These are phyloP conservation scores for Staurois parvus DNA, from an alignment of 2,797 vertebrate species.

Conservation along the genomic window DNA sequence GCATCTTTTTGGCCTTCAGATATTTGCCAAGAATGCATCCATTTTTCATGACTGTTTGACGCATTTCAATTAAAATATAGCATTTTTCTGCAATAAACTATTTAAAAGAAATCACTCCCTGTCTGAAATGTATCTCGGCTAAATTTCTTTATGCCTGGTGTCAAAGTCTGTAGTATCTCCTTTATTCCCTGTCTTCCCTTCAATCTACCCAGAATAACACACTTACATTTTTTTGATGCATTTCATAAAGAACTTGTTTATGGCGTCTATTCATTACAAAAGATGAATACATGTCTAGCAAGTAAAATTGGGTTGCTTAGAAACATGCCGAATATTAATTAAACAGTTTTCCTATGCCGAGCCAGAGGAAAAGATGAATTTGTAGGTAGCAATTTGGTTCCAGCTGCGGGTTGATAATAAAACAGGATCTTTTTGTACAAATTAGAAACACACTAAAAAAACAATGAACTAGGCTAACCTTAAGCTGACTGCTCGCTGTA, in stretches of 20 bases:
- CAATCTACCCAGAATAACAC: conserved; percentile 11
- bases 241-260: conserved; percentile 51
- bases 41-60: neutral
- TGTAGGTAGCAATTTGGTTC: conserved; percentile 58
- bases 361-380: conserved; percentile 53
- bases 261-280: conserved; percentile 49
- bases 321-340: conserved; percentile 60
- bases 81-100: neutral
- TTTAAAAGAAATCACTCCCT: neutral
- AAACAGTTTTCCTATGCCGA: conserved; percentile 51
- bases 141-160: neutral
- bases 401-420: conserved; percentile 56
- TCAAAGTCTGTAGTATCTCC: conserved; percentile 3
- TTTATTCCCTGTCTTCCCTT: conserved; percentile 8
- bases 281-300: conserved; percentile 48
- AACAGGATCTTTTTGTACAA: conserved; percentile 22
- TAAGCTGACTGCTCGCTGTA: neutral
- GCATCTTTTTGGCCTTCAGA: neutral
- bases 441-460: neutral
- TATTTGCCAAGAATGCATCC: neutral
- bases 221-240: conserved; percentile 27
- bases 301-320: conserved; percentile 59
- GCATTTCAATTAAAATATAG: neutral
- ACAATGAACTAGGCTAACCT: neutral
- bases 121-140: neutral